These are phyloP conservation scores for Phrynosoma platyrhinos DNA, from an alignment of 2,113 vertebrate species.

Conservation along the genomic window DNA sequence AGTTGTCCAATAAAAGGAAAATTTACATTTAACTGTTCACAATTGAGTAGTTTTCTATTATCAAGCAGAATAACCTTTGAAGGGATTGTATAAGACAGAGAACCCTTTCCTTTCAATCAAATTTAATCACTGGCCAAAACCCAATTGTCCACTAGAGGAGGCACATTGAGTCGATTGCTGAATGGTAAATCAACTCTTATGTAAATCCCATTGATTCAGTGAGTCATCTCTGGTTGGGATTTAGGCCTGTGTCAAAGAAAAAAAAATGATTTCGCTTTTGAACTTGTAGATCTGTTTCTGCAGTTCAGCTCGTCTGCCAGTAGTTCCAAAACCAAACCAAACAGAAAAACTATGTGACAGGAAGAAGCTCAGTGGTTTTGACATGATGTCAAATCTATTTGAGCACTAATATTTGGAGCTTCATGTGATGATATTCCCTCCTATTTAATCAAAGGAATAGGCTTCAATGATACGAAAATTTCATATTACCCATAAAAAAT, in stretches of 20 bases:
- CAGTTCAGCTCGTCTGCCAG: background rate
- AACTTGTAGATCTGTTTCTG: background rate
- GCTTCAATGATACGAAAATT: background rate
- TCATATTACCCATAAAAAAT: background rate
- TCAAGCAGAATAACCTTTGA: background rate
- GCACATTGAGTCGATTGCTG: no score
- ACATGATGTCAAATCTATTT: background rate
- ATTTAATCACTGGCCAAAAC: background rate
- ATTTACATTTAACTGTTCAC: background rate
- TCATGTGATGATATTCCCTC: background rate
- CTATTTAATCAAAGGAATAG: background rate
- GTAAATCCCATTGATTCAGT: no score
- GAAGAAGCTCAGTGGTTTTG: background rate
- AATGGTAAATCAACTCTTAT: no score
- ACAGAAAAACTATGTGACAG: background rate
- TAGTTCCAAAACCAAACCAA: background rate
- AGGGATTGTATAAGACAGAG: background rate
- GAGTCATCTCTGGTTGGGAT: no score
- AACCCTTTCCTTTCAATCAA: background rate
- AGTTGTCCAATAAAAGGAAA: constrained; percentile 50
- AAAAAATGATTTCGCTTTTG: background rate
- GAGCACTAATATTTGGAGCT: background rate
- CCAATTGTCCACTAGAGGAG: no score
- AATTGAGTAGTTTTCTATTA: background rate
- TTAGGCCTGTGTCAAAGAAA: background rate